A percentile compares a stretch with the other conserved stretches of the same genome.
These are phyloP conservation scores for Myotis davidii DNA, from an alignment of 2,113 vertebrate genomes.

Conservation along the genomic window DNA sequence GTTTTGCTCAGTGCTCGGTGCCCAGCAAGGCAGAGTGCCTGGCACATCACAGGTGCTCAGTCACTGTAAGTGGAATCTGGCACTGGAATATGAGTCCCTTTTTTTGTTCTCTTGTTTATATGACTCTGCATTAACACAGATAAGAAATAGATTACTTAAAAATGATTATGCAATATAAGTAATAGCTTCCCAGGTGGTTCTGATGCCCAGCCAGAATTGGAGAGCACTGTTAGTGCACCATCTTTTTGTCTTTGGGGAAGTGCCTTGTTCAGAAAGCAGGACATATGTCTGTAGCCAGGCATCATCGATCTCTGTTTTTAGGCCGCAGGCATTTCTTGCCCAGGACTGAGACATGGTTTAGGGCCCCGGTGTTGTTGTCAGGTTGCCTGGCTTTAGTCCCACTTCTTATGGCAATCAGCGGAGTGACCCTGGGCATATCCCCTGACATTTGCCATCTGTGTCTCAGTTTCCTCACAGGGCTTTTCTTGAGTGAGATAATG, in stretches of 20 bases:
- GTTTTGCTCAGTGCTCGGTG: neutral
- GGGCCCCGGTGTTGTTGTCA: neutral
- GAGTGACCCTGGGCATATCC: neutral
- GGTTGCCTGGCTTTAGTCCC: neutral
- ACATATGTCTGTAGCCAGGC: neutral
- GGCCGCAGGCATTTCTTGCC: accelerated
- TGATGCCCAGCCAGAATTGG: too few relatives aligned
- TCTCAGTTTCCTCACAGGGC: neutral
- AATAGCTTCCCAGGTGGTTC: neutral
- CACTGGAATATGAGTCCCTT: neutral
- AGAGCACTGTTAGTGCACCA: accelerated
- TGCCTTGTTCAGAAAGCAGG: neutral
- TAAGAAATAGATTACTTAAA: neutral
- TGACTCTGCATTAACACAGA: neutral
- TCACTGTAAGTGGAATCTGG: neutral
- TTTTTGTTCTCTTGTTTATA: neutral
- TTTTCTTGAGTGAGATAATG: neutral
- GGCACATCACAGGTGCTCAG: neutral
- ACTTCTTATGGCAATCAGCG: neutral
- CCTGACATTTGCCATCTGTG: too few relatives aligned
- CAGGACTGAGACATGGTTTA: neutral
- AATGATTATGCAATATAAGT: neutral
- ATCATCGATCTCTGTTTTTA: neutral
- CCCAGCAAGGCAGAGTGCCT: neutral
- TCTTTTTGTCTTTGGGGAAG: accelerated